A percentile compares a stretch with the other conserved stretches of the same genome.
phyloP scores from a whole-genome alignment of 2,888 invertebrate species.

The Acanthacorydalis orientalis region DNA sequence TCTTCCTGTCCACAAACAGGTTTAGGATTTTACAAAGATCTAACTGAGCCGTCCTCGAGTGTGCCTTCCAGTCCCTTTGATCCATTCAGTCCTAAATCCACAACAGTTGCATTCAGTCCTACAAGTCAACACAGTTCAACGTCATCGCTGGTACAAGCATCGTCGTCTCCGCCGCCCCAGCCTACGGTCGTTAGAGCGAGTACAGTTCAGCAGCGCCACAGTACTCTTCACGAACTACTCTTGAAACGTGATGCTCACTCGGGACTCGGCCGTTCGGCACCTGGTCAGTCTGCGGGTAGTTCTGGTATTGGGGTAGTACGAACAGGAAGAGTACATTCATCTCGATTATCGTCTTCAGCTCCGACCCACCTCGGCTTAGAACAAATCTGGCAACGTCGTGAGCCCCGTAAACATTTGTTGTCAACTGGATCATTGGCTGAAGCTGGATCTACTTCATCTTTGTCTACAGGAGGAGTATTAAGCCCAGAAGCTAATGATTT shows the following conservation, averaged over 20 bases:
- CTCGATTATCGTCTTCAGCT: slow-evolving; percentile 71
- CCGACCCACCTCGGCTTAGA: slow-evolving; percentile 72
- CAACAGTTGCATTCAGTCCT: slow-evolving; percentile 40
- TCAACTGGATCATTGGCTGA: slow-evolving; percentile 74
- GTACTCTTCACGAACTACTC: slow-evolving; percentile 47
- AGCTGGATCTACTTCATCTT: slow-evolving; percentile 67
- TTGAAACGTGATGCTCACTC: slow-evolving; percentile 39
- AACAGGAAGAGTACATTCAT: slow-evolving; percentile 29
- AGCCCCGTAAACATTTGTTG: slow-evolving; percentile 70
- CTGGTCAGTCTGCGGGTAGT: slow-evolving; percentile 24
- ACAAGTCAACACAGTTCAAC: slow-evolving; percentile 46
- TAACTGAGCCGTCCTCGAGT: slow-evolving; percentile 18
- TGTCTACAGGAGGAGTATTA: slow-evolving; percentile 65
- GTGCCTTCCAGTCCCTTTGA: slow-evolving; percentile 35
- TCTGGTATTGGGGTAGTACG: slow-evolving; percentile 20
- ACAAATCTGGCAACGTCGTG: slow-evolving; percentile 71
- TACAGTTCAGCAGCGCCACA: slow-evolving; percentile 21
- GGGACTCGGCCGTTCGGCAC: slow-evolving; percentile 39
- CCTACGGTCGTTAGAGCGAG: slow-evolving; percentile 15
- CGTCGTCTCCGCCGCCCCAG: slow-evolving; percentile 22
- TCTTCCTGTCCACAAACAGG: slow-evolving; percentile 20
- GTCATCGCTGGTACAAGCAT: slow-evolving; percentile 29
- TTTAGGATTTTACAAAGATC: slow-evolving; percentile 19
- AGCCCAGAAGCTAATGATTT: slow-evolving; percentile 67
- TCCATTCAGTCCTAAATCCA: slow-evolving; percentile 17